Conservation (phyloP, 2,113 vertebrate species). For the Opisthocomus hoazin region DNA sequence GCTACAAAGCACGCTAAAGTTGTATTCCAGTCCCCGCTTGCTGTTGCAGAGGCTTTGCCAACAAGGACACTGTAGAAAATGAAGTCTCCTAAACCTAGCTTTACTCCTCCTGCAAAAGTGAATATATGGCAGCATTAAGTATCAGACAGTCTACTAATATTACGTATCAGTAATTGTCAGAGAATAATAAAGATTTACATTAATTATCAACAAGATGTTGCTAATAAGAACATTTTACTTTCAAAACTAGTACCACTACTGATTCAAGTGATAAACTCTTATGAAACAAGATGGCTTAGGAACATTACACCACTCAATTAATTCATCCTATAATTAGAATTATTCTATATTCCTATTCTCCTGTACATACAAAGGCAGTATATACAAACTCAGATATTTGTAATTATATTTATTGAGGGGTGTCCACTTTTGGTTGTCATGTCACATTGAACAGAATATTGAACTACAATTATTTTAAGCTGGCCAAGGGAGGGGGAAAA, state of each 20-base stretch:
- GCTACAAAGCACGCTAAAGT: slow-evolving; percentile 97
- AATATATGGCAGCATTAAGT: slow-evolving; percentile 20
- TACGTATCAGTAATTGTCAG: not conserved
- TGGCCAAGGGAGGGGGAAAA: not conserved
- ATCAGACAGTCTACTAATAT: not conserved
- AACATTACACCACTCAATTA: not conserved
- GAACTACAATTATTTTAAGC: not conserved
- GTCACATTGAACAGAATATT: not conserved
- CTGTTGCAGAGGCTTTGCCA: slow-evolving; percentile 97
- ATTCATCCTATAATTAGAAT: not conserved
- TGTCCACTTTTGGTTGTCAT: not conserved
- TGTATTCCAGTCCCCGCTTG: slow-evolving; percentile 98
- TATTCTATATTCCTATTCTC: not conserved
- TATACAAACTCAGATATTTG: not conserved
- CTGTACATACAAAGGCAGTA: not conserved
- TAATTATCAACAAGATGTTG: not conserved
- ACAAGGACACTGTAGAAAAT: slow-evolving; percentile 99
- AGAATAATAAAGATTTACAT: not conserved
- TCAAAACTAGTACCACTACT: not conserved
- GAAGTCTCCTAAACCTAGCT: slow-evolving; percentile 96
- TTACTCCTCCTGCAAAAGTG: slow-evolving; percentile 86
- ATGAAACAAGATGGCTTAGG: not conserved
- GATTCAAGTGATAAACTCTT: not conserved
- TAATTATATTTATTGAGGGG: not conserved
- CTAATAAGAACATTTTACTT: not conserved